phyloP scores from a whole-genome alignment of 2,888 invertebrate genomes.

The Trissolcus brochymenae region DNA sequence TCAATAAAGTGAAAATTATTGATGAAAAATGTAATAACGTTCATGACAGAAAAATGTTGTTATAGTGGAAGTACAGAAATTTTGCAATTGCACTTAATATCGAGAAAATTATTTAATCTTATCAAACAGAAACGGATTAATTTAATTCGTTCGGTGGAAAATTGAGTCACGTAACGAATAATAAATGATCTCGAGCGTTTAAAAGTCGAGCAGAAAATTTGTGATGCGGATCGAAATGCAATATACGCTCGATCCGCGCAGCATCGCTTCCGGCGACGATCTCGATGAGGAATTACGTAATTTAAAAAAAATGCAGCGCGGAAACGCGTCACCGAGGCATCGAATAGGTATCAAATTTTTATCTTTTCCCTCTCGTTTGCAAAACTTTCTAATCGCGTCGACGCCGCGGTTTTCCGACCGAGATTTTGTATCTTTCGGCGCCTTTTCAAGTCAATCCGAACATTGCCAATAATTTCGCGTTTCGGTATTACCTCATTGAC shows the following conservation, averaged over 20 bases:
- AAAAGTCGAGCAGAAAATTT: slow-evolving; percentile 6
- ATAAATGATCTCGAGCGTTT: slow-evolving; percentile 3
- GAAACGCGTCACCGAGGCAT: slow-evolving; percentile 35
- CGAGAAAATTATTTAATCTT: no score
- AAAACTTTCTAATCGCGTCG: slow-evolving; percentile 70
- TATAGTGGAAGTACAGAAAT: no score
- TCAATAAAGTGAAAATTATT: no score
- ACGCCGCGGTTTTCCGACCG: slow-evolving; percentile 64
- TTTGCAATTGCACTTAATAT: no score
- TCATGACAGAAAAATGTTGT: no score
- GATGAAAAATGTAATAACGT: no score
- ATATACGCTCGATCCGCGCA: slow-evolving; percentile 3
- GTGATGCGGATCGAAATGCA: slow-evolving; percentile 20
- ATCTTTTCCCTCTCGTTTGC: slow-evolving; percentile 64
- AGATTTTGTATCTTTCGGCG: slow-evolving; percentile 69
- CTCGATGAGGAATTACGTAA: slow-evolving; percentile 19
- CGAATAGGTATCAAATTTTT: slow-evolving; percentile 64
- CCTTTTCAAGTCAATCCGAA: slow-evolving; percentile 62
- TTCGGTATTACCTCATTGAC: slow-evolving; percentile 68
- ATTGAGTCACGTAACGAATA: slow-evolving; percentile 5
- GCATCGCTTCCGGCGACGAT: slow-evolving; percentile 32
- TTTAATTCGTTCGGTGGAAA: neutral
- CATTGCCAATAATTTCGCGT: slow-evolving; percentile 73
- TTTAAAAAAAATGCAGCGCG: slow-evolving; percentile 37
- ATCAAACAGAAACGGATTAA: no score